Evolutionary conservation across 2,888 invertebrate genomes (phyloP), one percentile per base, ranked within the genome.

Genomic region (Choristoneura rosaceana): DNA sequence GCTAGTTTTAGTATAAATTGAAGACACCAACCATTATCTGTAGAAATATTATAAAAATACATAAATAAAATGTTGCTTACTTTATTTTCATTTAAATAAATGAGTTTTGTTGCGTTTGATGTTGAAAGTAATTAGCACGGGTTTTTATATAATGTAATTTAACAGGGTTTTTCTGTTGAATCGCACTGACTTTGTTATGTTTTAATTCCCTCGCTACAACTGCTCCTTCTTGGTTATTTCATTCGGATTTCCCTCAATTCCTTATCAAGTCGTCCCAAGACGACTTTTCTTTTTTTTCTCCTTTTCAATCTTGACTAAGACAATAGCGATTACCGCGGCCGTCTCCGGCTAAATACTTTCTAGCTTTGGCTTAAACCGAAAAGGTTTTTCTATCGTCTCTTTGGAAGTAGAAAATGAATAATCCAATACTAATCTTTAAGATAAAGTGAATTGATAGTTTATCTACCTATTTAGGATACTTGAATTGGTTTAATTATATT

Each of bases 281-380:
- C 55, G 25, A 43, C 45, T 61, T 61, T 38, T 38, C 52, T 15
- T 43, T 67, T 71, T 70, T 66, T 50, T 67, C 47, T 41, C 50
- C 60, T 41, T 25, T 41, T 45, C 58, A 25, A 67, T 62, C 71
- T 66, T 61, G 52, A 45, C 52, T 71, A 15, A 47, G 67, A 58
- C 55, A 67, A 71, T 38, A 58, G 62, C 45, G 67, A 71, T 71
- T 67, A 62, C 47, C 10, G 47, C 15, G 45, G 50, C 59, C 55
- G 67, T 71, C 71, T 71, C 71, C 67, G 62, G 71, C 25, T 34
- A 25, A 66, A 52, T 66, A 60, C 43, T 43, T 41, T 55, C 15
- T 15, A 33, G 43, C 63, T 47, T 41, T 25, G 55, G 55, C 55
- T 55, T 55, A 55, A 3, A 55, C 55, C 25, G 55, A 12, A 55